Conservation (phyloP, 1,140 invertebrate genomes). For the Trichoplusia ni region DNA sequence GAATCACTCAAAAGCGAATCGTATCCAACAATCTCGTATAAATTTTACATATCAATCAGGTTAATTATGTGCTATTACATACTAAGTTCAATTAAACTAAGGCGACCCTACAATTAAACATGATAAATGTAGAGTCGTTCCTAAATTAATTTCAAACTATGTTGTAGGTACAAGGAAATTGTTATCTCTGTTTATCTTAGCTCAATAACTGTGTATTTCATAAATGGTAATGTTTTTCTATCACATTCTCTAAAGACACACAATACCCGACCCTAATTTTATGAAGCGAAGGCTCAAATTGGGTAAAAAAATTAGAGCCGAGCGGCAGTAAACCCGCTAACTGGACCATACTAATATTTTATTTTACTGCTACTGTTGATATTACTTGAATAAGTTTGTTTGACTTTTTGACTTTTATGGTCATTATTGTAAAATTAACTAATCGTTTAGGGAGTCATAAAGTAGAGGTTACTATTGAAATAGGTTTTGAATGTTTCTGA, state of each 20-base stretch:
- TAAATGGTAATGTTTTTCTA: slow-evolving; percentile 18
- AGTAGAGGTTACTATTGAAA: too few species aligned
- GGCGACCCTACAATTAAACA: slow-evolving; percentile 5
- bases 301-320: neutral
- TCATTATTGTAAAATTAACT: too few species aligned
- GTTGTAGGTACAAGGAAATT: slow-evolving; percentile 16
- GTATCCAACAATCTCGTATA: neutral
- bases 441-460: too few species aligned
- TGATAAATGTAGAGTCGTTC: neutral
- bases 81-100: slow-evolving; percentile 7
- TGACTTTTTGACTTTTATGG: neutral
- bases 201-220: slow-evolving; percentile 14
- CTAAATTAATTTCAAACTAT: slow-evolving; percentile 21
- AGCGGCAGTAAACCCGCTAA: neutral
- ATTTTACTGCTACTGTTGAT: slow-evolving; percentile 12
- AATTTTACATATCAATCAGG: slow-evolving; percentile 9
- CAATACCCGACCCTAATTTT: slow-evolving; percentile 5
- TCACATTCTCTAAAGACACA: neutral
- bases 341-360: slow-evolving; percentile 15
- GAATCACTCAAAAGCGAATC: neutral
- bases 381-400: neutral
- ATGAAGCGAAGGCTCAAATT: neutral
- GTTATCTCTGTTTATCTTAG: slow-evolving; percentile 14
- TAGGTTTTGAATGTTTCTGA: too few species aligned
- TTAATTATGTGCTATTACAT: slow-evolving; percentile 1